These are phyloP conservation scores for Dasypus novemcinctus DNA, from an alignment of 2,113 vertebrate species.

Conservation along the genomic window DNA sequence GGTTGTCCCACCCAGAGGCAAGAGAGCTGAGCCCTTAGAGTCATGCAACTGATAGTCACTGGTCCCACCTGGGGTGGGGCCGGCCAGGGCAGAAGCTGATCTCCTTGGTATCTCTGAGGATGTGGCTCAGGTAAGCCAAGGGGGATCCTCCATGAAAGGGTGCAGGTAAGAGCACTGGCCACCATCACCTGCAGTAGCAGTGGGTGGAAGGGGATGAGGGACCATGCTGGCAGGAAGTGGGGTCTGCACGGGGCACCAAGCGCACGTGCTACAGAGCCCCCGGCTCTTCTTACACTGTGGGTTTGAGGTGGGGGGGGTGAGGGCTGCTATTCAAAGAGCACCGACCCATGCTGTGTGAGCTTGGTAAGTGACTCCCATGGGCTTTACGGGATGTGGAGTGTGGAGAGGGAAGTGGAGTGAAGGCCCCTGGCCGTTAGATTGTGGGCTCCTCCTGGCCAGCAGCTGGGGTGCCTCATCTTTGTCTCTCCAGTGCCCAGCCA, in stretches of 20 bases:
- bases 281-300: not conserved
- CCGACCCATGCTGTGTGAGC: rapidly evolving
- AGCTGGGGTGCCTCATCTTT: not conserved
- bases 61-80: too few relatives aligned
- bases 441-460: not conserved
- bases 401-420: not conserved
- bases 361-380: not conserved
- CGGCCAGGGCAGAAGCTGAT: not conserved
- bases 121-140: not conserved
- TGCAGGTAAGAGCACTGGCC: not conserved
- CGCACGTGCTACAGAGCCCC: not conserved
- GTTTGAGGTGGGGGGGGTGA: not conserved
- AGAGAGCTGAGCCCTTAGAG: not conserved
- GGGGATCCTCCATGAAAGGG: not conserved
- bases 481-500: not conserved
- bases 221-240: not conserved
- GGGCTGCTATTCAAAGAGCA: not conserved
- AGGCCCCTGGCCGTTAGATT: not conserved
- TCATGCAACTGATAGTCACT: not conserved
- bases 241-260: too few relatives aligned
- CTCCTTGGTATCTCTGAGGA: not conserved
- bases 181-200: not conserved
- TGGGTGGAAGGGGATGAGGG: not conserved
- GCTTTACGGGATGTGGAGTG: not conserved
- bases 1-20: not conserved